These are phyloP conservation scores for Lithosia quadra DNA, from an alignment of 2,888 invertebrate species.

Conservation along the genomic window DNA sequence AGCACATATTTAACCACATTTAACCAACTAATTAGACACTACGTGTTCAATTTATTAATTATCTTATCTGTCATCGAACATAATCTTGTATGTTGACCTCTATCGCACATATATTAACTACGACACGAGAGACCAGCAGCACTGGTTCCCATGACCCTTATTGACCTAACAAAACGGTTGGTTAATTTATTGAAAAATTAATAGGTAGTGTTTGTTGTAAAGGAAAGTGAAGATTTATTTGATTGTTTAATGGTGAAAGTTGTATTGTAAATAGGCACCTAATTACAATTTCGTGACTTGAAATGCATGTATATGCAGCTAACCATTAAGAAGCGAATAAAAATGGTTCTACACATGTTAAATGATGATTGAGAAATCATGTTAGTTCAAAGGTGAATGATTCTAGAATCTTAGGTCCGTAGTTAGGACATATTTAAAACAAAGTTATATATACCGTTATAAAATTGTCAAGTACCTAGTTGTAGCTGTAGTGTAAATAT, in stretches of 20 bases:
- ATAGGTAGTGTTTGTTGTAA: constrained; percentile 39
- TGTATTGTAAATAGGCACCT: constrained; percentile 14
- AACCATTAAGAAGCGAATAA: background rate
- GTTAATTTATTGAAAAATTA: constrained; percentile 50
- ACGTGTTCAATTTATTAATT: constrained; percentile 45
- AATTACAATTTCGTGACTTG: background rate
- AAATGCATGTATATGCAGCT: background rate
- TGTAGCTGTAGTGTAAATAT: too few relatives aligned
- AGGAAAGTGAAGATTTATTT: constrained; percentile 48
- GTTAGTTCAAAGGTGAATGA: background rate
- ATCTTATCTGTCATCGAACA: constrained; percentile 50
- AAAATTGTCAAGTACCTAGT: too few relatives aligned
- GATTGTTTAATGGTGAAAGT: constrained; percentile 46
- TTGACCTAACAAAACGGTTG: constrained; percentile 47
- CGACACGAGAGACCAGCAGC: constrained; percentile 21
- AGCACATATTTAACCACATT: constrained; percentile 27
- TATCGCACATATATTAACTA: constrained; percentile 32
- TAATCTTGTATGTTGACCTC: constrained; percentile 28
- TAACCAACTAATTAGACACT: constrained; percentile 43
- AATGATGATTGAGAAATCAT: background rate
- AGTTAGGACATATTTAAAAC: too few relatives aligned
- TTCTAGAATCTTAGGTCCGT: background rate
- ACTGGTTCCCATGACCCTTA: constrained; percentile 45
- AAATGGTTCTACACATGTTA: background rate
- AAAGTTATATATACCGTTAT: too few relatives aligned